These are phyloP conservation scores for Chaetura pelagica DNA, from an alignment of 2,113 vertebrate species.

Conservation along the genomic window DNA sequence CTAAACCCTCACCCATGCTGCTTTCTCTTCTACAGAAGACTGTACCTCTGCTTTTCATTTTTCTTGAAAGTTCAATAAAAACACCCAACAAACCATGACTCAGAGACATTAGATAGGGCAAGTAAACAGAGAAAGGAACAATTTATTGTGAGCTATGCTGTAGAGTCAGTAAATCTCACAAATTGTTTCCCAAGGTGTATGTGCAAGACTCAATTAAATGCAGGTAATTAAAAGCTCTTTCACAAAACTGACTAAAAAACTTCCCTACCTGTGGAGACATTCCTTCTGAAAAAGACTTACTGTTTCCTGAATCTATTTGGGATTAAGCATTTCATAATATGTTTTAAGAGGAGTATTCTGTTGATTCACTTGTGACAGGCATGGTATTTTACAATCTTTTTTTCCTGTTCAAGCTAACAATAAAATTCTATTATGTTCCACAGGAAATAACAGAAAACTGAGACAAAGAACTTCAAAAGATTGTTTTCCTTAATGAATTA, in stretches of 20 bases:
- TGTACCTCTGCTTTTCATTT: not conserved
- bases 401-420: not conserved
- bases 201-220: constrained; percentile 33
- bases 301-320: not conserved
- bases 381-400: not conserved
- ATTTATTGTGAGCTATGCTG: constrained; percentile 3
- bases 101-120: not conserved
- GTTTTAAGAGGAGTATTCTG: not conserved
- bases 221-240: constrained; percentile 53
- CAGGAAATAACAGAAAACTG: not conserved
- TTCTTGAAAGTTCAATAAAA: not conserved
- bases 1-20: not conserved
- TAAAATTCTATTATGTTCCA: not conserved
- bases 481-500: not conserved
- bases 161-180: constrained; percentile 12
- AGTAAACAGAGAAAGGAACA: not conserved
- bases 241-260: not conserved
- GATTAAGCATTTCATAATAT: not conserved
- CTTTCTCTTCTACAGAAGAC: not conserved
- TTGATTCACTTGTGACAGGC: not conserved
- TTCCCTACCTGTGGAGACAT: not conserved
- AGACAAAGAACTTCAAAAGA: not conserved
- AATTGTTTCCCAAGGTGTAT: constrained; percentile 13
- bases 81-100: not conserved
- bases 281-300: constrained; percentile 15